Evolutionary conservation across 2,888 invertebrate genomes (phyloP).

Genomic region (Spodoptera littoralis): DNA sequence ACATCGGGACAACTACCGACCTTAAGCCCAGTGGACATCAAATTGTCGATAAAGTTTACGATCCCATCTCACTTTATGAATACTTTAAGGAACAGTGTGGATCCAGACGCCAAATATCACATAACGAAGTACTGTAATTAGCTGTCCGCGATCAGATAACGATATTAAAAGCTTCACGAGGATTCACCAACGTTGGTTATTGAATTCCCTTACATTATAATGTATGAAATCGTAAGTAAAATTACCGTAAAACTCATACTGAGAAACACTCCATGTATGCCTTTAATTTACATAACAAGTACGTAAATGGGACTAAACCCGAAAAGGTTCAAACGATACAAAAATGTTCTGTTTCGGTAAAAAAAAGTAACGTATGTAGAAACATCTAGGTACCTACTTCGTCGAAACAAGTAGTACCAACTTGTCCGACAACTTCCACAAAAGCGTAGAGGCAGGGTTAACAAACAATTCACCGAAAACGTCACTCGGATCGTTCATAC

Average conservation of each 20-base stretch:
- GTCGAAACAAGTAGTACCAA: conserved; percentile 45
- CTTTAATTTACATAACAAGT: conserved; percentile 50
- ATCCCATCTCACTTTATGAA: conserved; percentile 63
- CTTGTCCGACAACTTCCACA: conserved; percentile 60
- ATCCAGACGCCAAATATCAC: conserved; percentile 53
- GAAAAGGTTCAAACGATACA: conserved; percentile 25
- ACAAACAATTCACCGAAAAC: conserved; percentile 65
- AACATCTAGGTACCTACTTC: conserved; percentile 33
- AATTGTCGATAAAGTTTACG: conserved; percentile 73
- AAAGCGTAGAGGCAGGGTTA: conserved; percentile 50
- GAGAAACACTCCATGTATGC: conserved; percentile 41
- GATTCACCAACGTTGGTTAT: conserved; percentile 29
- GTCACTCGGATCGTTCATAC: conserved; percentile 59
- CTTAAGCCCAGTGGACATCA: conserved; percentile 59
- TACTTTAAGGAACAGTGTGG: conserved; percentile 59
- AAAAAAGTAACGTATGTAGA: conserved; percentile 42
- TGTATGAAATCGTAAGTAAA: conserved; percentile 40
- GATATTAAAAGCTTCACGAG: conserved; percentile 21
- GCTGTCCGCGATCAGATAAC: conserved; percentile 35
- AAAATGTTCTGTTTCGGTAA: conserved; percentile 28
- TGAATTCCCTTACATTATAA: conserved; percentile 31
- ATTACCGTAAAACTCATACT: conserved; percentile 51
- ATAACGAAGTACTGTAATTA: conserved; percentile 62
- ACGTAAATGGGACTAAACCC: conserved; percentile 40
- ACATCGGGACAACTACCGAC: conserved; percentile 49